Evolutionary conservation across 2,797 vertebrate genomes (phyloP), one percentile per base, ranked within the genome.

Genomic region (Danio albolineatus): DNA sequence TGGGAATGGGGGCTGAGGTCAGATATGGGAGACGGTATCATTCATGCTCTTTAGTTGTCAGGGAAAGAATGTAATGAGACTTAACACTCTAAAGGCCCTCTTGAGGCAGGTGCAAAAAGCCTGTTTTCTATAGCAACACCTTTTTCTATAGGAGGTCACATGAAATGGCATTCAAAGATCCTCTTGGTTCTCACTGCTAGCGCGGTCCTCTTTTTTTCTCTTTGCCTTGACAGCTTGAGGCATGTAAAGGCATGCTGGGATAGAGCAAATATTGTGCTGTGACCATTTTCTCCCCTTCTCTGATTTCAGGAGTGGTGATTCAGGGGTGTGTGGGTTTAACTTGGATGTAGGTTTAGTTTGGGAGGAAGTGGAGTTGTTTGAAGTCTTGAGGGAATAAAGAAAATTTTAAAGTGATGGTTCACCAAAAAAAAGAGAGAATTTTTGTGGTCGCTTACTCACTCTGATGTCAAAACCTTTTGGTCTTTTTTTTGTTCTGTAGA

Each of bases 1-100:
- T 64, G 43, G 46, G 81, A 86, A 82, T 71, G 67, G 19, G 77
- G 73, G 81, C 53, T 86, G 82, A 75, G 77, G 73, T 70, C 74
- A 84, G 71, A 85, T 83, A 71, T 83, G 71, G 65, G 67, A 76
- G 78, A 85, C 3, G 41, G 62, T 69, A 69, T 79, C 78, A 57
- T 82, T 84, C 82, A 56, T 54, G 76, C 73, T 72, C 77, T 73
- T 83, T 82, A 46, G 77, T 66, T 57, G 69, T 81, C 64, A 59
- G 12, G 48, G 12, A 16, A 78, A 79, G 60, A 80, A 73, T 79
- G 61, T 51, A 4, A 57, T 10, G 67, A 82, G 79, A 72, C 60
- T 71, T 73, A 48, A 65, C 48, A 69, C 53, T 80, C 16, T 71
- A 76, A 80, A 39, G 48, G 59, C 56, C 62, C 65, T 85, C 70